Percentiles rank a stretch among this genome's conserved stretches.
These are phyloP conservation scores for Microcebus murinus DNA, from an alignment of 2,113 vertebrate species.

Conservation along the genomic window DNA sequence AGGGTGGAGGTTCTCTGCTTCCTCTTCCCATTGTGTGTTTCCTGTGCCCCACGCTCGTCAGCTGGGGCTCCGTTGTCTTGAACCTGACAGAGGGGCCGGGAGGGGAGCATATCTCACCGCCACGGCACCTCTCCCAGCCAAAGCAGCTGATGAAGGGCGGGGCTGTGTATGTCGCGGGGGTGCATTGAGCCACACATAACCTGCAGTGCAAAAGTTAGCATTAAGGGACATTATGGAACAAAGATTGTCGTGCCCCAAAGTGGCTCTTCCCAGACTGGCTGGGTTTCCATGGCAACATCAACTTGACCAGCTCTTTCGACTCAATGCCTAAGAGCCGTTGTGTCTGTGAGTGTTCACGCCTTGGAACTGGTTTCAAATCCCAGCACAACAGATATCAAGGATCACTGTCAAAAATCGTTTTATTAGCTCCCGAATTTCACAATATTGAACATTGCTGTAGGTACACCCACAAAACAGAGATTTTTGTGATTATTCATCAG, in stretches of 20 bases:
- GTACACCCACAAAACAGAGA: not conserved
- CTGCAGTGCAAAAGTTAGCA: not conserved
- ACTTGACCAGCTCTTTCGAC: conserved; percentile 19
- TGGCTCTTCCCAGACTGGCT: not conserved
- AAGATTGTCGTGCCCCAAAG: not conserved
- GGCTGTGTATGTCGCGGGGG: not conserved
- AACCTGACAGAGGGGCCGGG: not conserved
- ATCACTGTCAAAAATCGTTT: not conserved
- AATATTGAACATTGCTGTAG: not conserved
- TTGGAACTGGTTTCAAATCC: not conserved
- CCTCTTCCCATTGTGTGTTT: conserved; percentile 59
- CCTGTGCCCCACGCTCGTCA: not conserved
- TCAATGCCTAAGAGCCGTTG: not conserved
- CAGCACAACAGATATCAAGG: conserved; percentile 2
- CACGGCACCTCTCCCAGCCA: not conserved
- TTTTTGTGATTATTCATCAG: not conserved
- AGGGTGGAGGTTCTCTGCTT: conserved; percentile 50
- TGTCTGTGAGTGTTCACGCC: not conserved
- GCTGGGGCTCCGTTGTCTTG: not conserved
- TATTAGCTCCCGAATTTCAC: not conserved
- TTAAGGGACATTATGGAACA: not conserved
- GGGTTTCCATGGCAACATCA: conserved; percentile 63
- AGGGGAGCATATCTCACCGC: not conserved
- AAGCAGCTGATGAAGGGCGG: not conserved
- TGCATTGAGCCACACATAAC: not conserved